Conservation (phyloP, 2,797 vertebrate species). For the Avahi laniger region DNA sequence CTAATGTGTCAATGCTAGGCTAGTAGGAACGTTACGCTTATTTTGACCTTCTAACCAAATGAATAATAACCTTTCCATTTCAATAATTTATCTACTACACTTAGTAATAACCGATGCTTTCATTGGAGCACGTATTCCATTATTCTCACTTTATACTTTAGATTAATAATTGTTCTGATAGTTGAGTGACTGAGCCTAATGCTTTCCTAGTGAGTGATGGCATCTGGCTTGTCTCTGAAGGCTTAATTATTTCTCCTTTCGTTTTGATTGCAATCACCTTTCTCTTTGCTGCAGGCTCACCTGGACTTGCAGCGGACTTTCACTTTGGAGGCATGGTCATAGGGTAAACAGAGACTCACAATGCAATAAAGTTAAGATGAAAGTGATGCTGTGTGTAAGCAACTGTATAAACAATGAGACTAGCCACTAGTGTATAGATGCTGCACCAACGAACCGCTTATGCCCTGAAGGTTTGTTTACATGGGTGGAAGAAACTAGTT, state of each 20-base stretch:
- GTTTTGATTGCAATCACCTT: not conserved
- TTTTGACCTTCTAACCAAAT: not conserved
- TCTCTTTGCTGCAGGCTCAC: not conserved
- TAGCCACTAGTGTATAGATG: not conserved
- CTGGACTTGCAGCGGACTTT: not conserved
- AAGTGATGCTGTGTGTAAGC: not conserved
- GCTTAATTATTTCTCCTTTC: not conserved
- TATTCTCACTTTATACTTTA: not conserved
- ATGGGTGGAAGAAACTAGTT: not conserved
- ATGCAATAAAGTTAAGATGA: not conserved
- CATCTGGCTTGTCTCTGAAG: not conserved
- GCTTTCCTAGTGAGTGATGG: not conserved
- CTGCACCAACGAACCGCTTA: not conserved
- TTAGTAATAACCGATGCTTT: not conserved
- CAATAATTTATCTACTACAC: not conserved
- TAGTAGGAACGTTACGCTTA: not conserved
- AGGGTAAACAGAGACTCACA: not conserved
- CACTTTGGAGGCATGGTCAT: not conserved
- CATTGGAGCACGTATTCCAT: not conserved
- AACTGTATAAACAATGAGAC: not conserved
- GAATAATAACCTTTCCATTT: not conserved
- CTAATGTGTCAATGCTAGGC: not conserved
- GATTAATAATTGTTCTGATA: not conserved
- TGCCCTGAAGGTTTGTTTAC: not conserved
- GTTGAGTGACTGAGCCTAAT: not conserved